Evolutionary conservation across 2,888 invertebrate genomes (phyloP).

Genomic region (Adelphocoris suturalis): DNA sequence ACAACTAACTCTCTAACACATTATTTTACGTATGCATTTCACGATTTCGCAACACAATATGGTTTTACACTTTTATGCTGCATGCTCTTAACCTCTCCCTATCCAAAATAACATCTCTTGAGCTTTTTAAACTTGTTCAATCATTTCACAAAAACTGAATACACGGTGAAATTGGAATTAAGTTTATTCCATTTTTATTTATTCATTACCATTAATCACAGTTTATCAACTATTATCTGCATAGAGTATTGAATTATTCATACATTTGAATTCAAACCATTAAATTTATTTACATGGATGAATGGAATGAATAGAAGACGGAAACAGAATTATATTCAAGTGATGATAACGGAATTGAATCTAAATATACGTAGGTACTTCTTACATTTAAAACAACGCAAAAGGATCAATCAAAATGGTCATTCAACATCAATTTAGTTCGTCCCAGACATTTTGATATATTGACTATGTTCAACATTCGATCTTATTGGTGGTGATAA

Average conservation of each 20-base stretch:
- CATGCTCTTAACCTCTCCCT: conserved; percentile 55
- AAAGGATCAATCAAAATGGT: not conserved
- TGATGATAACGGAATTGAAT: not conserved
- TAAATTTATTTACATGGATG: not conserved
- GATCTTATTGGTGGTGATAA: not conserved
- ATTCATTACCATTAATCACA: conserved; percentile 45
- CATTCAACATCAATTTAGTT: conserved; percentile 19
- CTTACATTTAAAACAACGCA: conserved; percentile 21
- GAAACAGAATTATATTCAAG: conserved; percentile 14
- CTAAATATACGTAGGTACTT: not conserved
- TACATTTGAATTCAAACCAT: conserved; percentile 9
- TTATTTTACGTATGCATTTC: conserved; percentile 37
- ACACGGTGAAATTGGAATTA: conserved; percentile 8
- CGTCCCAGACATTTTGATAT: not conserved
- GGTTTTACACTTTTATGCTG: conserved; percentile 57
- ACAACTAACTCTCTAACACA: conserved; percentile 63
- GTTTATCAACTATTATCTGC: conserved; percentile 49
- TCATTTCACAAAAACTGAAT: conserved; percentile 33
- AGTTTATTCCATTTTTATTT: not conserved
- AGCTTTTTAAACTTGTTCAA: conserved; percentile 64
- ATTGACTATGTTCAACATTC: not conserved
- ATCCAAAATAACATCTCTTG: conserved; percentile 75
- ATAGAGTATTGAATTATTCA: not conserved
- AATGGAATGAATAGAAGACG: conserved; percentile 13
- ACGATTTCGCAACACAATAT: conserved; percentile 49